Evolutionary conservation across 2,797 vertebrate genomes (phyloP).

Genomic region (Tamandua tetradactyla): DNA sequence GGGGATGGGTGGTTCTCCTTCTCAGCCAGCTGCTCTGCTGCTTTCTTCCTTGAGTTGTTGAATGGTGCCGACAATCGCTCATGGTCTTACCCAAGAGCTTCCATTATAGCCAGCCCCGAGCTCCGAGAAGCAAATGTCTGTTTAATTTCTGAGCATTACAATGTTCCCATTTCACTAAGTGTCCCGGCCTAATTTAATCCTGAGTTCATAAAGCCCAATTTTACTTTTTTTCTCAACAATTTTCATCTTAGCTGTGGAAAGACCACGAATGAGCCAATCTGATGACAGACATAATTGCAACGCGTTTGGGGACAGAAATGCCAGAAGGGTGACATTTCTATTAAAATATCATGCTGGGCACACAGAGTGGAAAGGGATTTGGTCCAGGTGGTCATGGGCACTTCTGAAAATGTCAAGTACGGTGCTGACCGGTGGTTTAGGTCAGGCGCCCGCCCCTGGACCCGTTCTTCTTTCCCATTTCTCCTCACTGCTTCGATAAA

Average conservation of each 20-base stretch:
- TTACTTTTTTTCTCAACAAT: background rate
- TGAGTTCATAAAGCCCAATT: background rate
- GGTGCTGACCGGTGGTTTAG: too few species aligned
- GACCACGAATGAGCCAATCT: background rate
- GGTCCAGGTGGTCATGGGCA: rapidly evolving
- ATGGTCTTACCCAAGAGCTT: background rate
- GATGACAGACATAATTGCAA: background rate
- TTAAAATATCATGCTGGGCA: slow-evolving; percentile 31
- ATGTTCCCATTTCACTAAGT: background rate
- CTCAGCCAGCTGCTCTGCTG: background rate
- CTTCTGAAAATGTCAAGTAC: slow-evolving; percentile 7
- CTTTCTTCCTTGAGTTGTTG: background rate
- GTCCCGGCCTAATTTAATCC: background rate
- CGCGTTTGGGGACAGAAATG: background rate
- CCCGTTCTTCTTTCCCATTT: background rate
- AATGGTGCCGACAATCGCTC: rapidly evolving
- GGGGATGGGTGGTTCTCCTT: too few species aligned
- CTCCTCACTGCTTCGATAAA: background rate
- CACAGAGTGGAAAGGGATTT: background rate
- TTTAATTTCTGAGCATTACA: background rate
- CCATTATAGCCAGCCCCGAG: rapidly evolving
- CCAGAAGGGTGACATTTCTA: background rate
- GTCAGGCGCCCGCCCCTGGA: background rate
- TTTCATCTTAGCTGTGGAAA: background rate
- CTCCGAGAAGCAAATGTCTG: background rate